Percentiles rank a stretch among this genome's conserved stretches.
These are phyloP conservation scores for Emydoidea blandingii DNA, from an alignment of 2,797 vertebrate genomes.

Conservation along the genomic window DNA sequence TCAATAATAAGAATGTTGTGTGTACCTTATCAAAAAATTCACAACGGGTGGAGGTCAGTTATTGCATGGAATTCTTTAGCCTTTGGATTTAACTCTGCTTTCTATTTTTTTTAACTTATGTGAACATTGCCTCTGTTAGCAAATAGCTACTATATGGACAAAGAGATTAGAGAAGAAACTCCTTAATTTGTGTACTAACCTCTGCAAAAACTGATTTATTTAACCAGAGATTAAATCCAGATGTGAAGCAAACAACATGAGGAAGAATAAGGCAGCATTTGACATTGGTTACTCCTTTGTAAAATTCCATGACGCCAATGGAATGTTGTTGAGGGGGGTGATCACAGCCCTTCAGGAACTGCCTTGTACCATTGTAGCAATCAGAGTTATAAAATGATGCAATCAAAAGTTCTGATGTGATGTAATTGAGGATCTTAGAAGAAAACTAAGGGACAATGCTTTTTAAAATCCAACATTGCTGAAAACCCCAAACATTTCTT, in stretches of 20 bases:
- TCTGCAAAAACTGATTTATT: constrained; percentile 45
- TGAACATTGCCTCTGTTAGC: background rate
- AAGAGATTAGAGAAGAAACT: constrained; percentile 36
- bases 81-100: background rate
- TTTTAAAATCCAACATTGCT: background rate
- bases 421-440: background rate
- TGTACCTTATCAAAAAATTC: constrained; percentile 12
- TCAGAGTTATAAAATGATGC: background rate
- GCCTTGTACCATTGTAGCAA: background rate
- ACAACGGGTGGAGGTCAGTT: background rate
- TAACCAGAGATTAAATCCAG: constrained; percentile 50
- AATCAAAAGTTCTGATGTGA: background rate
- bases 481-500: background rate
- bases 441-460: background rate
- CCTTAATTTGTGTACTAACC: constrained; percentile 27
- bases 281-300: constrained; percentile 28
- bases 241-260: constrained; percentile 22
- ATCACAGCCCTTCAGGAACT: background rate
- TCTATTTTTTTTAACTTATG: constrained; percentile 28
- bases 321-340: constrained; percentile 24
- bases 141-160: background rate
- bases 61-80: background rate
- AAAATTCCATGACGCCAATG: constrained; percentile 55
- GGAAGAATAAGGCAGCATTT: constrained; percentile 21
- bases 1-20: background rate